Evolutionary conservation across 2,888 invertebrate species (phyloP).

Genomic region (Teleogryllus oceanicus): DNA sequence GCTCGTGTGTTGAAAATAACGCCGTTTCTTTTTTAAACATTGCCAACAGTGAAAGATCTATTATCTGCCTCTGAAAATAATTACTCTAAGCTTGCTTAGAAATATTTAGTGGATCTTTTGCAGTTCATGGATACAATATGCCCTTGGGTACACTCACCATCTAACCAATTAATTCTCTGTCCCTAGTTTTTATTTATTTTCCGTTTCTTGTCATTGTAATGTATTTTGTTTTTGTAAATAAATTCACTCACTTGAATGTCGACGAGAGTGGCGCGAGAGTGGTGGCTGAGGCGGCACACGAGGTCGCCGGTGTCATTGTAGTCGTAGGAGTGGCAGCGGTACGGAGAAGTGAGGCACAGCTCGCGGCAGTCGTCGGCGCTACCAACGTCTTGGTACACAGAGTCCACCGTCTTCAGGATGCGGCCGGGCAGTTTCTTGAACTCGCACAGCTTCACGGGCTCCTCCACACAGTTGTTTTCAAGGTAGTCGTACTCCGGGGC

Average conservation of each 20-base stretch:
- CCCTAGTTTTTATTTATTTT: no score
- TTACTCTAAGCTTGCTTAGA: no score
- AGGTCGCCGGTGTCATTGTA: slow-evolving; percentile 90
- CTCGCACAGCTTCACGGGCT: slow-evolving; percentile 90
- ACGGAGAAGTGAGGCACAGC: slow-evolving; percentile 82
- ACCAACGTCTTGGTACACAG: slow-evolving; percentile 85
- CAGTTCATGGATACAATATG: no score
- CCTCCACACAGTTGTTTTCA: slow-evolving; percentile 90
- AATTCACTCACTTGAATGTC: slow-evolving; percentile 69
- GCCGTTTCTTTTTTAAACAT: no score
- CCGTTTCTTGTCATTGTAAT: no score
- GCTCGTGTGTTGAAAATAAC: no score
- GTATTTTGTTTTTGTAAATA: no score
- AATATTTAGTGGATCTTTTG: no score
- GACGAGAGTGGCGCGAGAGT: slow-evolving; percentile 81
- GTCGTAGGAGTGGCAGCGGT: slow-evolving; percentile 90
- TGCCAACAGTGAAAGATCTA: no score
- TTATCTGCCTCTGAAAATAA: no score
- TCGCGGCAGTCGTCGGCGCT: slow-evolving; percentile 85
- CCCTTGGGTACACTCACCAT: no score
- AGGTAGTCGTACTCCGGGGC: slow-evolving; percentile 70
- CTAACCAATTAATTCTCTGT: no score
- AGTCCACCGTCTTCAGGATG: slow-evolving; percentile 89
- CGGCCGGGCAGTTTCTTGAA: slow-evolving; percentile 85
- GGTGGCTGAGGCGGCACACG: slow-evolving; percentile 89